phyloP scores from a whole-genome alignment of 2,888 invertebrate species.

The Tanytarsus gracilentus region DNA sequence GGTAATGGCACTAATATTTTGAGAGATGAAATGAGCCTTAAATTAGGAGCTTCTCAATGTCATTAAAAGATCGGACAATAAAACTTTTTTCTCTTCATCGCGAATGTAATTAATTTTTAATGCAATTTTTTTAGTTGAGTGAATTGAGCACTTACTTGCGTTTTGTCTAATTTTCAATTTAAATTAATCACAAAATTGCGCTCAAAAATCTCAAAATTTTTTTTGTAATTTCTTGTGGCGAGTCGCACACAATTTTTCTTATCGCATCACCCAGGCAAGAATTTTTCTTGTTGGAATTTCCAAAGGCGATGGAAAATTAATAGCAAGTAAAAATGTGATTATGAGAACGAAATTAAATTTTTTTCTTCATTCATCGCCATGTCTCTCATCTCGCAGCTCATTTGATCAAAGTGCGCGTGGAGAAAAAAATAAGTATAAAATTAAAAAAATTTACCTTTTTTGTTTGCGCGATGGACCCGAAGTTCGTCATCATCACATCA shows the following conservation, averaged over 20 bases:
- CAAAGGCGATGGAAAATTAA: slow-evolving; percentile 4
- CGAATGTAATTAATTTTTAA: slow-evolving; percentile 10
- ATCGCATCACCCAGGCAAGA: too few relatives aligned
- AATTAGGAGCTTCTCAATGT: slow-evolving; percentile 4
- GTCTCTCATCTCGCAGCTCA: background rate
- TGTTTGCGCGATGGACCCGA: too few relatives aligned
- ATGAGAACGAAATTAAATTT: slow-evolving; percentile 14
- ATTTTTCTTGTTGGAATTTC: background rate
- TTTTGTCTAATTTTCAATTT: too few relatives aligned
- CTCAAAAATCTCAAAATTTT: too few relatives aligned
- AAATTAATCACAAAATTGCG: too few relatives aligned
- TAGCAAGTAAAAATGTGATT: slow-evolving; percentile 14
- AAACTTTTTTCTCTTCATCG: background rate
- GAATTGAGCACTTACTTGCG: too few relatives aligned
- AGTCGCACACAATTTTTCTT: too few relatives aligned
- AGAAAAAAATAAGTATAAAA: slow-evolving; percentile 4
- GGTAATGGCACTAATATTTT: too few relatives aligned
- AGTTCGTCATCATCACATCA: too few relatives aligned
- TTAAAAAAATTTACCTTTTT: background rate
- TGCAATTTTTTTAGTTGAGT: background rate
- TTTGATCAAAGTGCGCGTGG: background rate
- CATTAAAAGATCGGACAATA: slow-evolving; percentile 15
- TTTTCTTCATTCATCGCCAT: background rate
- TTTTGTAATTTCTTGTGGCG: too few relatives aligned
- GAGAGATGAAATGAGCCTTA: background rate